Percentiles rank a stretch among this genome's conserved stretches.
Conservation (phyloP, 2,888 invertebrate genomes). For the Acrobasis consociella region DNA sequence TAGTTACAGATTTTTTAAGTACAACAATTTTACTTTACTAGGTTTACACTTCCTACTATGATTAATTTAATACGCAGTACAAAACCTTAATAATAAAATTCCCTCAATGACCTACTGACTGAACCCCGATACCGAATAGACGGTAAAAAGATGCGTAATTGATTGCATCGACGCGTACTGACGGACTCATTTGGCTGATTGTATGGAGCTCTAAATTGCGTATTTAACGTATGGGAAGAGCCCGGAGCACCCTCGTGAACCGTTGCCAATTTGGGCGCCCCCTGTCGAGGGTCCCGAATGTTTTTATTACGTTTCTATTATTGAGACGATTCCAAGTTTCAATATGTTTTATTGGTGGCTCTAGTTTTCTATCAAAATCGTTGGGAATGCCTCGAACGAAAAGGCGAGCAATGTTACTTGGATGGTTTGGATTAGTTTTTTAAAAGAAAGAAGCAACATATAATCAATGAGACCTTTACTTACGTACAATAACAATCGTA, state of each 20-base stretch:
- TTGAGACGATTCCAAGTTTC: conserved; percentile 51
- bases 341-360: conserved; percentile 34
- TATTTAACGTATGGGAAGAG: conserved; percentile 77
- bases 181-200: conserved; percentile 78
- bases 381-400: background rate
- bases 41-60: background rate
- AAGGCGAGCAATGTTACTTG: background rate
- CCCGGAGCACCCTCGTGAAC: conserved; percentile 58
- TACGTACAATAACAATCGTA: no score
- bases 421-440: background rate
- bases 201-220: conserved; percentile 75
- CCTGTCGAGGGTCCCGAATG: conserved; percentile 48
- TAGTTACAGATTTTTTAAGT: no score
- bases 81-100: background rate
- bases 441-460: background rate
- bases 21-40: no score
- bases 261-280: conserved; percentile 74
- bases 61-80: background rate
- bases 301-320: conserved; percentile 69
- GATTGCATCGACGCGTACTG: conserved; percentile 76
- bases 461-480: no score
- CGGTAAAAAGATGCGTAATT: conserved; percentile 72
- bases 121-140: conserved; percentile 45
- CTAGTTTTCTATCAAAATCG: conserved; percentile 8
- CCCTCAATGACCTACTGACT: conserved; percentile 61